A percentile compares a stretch with the other conserved stretches of the same genome.
Conservation (phyloP, 2,113 vertebrate genomes). For the Hemiprocne comata region DNA sequence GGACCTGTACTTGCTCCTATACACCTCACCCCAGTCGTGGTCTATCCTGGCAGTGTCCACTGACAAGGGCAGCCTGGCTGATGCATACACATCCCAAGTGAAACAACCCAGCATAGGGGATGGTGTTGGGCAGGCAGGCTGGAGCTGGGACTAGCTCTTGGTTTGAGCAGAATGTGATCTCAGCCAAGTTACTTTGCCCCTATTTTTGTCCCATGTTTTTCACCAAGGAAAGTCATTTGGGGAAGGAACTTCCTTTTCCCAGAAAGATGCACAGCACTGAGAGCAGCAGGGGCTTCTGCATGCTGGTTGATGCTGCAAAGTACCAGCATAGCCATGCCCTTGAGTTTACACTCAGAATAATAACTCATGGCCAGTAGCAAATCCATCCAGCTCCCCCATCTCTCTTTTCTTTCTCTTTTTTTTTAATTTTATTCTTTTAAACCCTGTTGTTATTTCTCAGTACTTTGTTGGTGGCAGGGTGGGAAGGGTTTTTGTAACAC, state of each 20-base stretch:
- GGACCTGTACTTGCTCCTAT: not conserved
- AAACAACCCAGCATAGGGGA: not conserved
- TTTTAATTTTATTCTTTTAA: not conserved
- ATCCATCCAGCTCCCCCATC: slow-evolving; percentile 20
- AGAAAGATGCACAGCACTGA: not conserved
- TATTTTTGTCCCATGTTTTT: not conserved
- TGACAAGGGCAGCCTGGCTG: not conserved
- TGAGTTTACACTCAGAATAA: slow-evolving; percentile 11
- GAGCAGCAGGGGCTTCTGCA: not conserved
- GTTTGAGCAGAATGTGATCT: not conserved
- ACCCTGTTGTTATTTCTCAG: slow-evolving; percentile 52
- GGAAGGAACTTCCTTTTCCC: not conserved
- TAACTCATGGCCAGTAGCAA: slow-evolving; percentile 23
- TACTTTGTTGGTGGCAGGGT: slow-evolving; percentile 64
- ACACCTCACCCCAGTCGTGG: accelerated
- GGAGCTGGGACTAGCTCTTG: not conserved
- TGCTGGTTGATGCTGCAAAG: not conserved
- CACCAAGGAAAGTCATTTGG: not conserved
- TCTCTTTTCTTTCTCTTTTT: not conserved
- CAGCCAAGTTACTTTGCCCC: not conserved
- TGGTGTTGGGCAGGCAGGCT: not conserved
- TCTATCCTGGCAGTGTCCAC: not conserved
- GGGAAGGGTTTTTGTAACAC: slow-evolving; percentile 59
- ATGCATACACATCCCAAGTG: not conserved
- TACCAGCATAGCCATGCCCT: not conserved